Conservation (phyloP, 2,888 invertebrate species). For the Lydus trimaculatus region DNA sequence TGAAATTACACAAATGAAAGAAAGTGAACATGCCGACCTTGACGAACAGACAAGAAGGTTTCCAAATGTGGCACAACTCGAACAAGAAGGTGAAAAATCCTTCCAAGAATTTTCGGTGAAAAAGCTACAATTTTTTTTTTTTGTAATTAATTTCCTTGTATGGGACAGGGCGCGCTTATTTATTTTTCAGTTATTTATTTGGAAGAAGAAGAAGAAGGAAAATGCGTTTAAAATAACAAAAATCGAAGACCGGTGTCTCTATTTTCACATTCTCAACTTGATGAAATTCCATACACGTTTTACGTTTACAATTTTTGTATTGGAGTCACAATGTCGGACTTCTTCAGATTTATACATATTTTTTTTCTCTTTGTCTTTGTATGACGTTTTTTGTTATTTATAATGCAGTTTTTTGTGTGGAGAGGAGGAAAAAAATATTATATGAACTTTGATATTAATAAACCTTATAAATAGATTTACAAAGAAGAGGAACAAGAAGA, state of each 20-base stretch:
- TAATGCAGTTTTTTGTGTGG: not conserved
- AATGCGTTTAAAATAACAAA: not conserved
- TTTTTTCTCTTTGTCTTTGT: not conserved
- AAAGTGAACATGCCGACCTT: constrained; percentile 52
- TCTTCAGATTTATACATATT: constrained; percentile 1
- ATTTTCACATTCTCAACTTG: constrained; percentile 6
- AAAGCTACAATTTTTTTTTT: not conserved
- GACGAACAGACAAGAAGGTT: constrained; percentile 18
- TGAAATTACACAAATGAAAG: constrained; percentile 41
- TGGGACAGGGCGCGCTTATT: too few species aligned
- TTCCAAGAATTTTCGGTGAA: not conserved
- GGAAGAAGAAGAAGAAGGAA: too few species aligned
- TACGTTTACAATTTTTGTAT: constrained; percentile 7
- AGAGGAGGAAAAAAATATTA: not conserved
- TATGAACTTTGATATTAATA: constrained; percentile 6
- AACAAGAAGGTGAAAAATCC: not conserved
- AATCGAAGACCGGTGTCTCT: not conserved
- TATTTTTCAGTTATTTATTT: too few species aligned
- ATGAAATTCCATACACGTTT: constrained; percentile 11
- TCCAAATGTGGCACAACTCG: constrained; percentile 21
- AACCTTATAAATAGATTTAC: not conserved
- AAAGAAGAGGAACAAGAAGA: too few species aligned
- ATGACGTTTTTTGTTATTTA: not conserved
- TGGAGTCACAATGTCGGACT: constrained; percentile 10
- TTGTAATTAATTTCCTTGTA: not conserved